phyloP scores from a whole-genome alignment of 2,888 invertebrate species.

The Ormyrus thymus region DNA sequence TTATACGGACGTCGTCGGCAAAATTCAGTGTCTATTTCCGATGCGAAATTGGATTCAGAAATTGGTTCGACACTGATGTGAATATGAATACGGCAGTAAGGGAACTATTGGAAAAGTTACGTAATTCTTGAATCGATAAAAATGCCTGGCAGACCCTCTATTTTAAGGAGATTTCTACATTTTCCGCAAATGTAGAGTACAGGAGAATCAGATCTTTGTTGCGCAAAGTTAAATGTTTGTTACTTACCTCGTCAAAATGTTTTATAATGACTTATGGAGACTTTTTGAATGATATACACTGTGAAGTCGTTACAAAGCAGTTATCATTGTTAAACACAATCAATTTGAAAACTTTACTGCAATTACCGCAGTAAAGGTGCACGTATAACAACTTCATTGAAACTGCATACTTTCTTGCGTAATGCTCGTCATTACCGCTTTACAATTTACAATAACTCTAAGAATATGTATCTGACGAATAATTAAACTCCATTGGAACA shows the following conservation, averaged over 20 bases:
- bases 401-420: conserved; percentile 10
- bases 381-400: conserved; percentile 26
- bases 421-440: neutral
- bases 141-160: too few species aligned
- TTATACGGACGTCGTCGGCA: conserved; percentile 7
- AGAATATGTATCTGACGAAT: too few species aligned
- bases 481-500: too few species aligned
- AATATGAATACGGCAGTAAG: neutral
- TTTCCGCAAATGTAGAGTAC: too few species aligned
- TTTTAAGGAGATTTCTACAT: too few species aligned
- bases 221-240: too few species aligned
- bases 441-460: neutral
- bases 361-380: conserved; percentile 45
- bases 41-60: conserved; percentile 44
- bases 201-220: too few species aligned
- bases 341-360: conserved; percentile 27
- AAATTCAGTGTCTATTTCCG: conserved; percentile 19
- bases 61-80: conserved; percentile 32
- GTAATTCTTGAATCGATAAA: neutral
- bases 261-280: conserved; percentile 16
- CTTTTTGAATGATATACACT: conserved; percentile 31
- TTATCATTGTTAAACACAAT: conserved; percentile 48
- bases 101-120: neutral
- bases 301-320: conserved; percentile 43
- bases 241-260: neutral